Percentiles rank a stretch among this genome's conserved stretches.
Conservation (phyloP, 2,797 vertebrate genomes). For the Channa striata region DNA sequence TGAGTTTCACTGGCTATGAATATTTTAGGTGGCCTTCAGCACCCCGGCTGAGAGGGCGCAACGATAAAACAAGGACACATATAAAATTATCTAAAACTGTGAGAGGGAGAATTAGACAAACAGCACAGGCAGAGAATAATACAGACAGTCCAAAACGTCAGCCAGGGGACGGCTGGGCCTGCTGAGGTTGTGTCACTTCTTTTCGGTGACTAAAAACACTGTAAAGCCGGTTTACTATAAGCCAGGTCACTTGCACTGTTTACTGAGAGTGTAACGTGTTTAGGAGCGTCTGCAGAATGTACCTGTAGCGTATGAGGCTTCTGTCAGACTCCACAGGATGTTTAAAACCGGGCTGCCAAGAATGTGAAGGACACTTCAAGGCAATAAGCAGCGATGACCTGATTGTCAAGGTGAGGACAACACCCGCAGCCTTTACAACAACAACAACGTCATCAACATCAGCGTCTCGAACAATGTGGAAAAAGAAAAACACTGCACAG, state of each 20-base stretch:
- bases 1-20: conserved; percentile 72
- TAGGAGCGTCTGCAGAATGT: not conserved
- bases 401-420: conserved; percentile 16
- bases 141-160: not conserved
- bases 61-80: no score
- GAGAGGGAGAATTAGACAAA: not conserved
- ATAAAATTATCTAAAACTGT: conserved; percentile 2
- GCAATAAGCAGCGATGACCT: conserved; percentile 4
- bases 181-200: not conserved
- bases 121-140: not conserved
- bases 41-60: conserved; percentile 36
- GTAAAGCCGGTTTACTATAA: no score
- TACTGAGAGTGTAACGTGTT: no score
- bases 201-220: not conserved
- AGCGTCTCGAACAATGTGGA: not conserved
- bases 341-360: conserved; percentile 4
- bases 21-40: conserved; percentile 58
- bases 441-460: conserved; percentile 10
- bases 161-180: not conserved
- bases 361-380: not conserved
- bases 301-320: no score
- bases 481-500: not conserved
- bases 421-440: not conserved
- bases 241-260: not conserved
- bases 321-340: not conserved